Conservation (phyloP, 2,797 vertebrate species). For the Novumbra hubbsi region DNA sequence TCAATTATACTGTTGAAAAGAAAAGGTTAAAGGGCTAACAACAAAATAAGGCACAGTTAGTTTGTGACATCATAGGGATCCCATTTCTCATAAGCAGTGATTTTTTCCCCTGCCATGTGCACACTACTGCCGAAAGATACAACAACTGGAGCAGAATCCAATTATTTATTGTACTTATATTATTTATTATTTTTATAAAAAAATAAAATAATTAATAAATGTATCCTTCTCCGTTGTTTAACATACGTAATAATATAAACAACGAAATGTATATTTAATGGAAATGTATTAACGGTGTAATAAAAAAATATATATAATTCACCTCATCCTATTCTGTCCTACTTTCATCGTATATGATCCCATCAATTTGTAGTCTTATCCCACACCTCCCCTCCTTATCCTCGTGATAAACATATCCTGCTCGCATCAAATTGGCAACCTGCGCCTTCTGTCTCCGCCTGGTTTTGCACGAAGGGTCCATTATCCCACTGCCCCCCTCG, state of each 20-base stretch:
- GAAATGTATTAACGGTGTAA: not conserved
- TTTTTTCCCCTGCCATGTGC: slow-evolving; percentile 19
- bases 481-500: slow-evolving; percentile 7
- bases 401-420: not conserved
- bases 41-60: not conserved
- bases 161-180: slow-evolving; percentile 25
- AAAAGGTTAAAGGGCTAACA: not conserved
- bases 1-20: not conserved
- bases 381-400: not conserved
- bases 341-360: not conserved
- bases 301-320: not conserved
- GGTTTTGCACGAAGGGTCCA: slow-evolving; percentile 36
- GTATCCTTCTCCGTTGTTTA: not conserved
- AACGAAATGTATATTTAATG: not conserved
- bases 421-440: slow-evolving; percentile 33
- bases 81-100: slow-evolving; percentile 1
- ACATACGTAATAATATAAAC: not conserved
- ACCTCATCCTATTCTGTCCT: not conserved
- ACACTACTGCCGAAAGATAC: slow-evolving; percentile 16
- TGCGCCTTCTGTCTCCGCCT: slow-evolving; percentile 51
- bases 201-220: slow-evolving; percentile 24
- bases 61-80: not conserved
- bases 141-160: slow-evolving; percentile 59
- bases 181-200: slow-evolving; percentile 22
- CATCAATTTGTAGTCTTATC: not conserved